These are phyloP conservation scores for Lordiphosa fenestrarum DNA, from an alignment of 2,888 invertebrate genomes.

Conservation along the genomic window DNA sequence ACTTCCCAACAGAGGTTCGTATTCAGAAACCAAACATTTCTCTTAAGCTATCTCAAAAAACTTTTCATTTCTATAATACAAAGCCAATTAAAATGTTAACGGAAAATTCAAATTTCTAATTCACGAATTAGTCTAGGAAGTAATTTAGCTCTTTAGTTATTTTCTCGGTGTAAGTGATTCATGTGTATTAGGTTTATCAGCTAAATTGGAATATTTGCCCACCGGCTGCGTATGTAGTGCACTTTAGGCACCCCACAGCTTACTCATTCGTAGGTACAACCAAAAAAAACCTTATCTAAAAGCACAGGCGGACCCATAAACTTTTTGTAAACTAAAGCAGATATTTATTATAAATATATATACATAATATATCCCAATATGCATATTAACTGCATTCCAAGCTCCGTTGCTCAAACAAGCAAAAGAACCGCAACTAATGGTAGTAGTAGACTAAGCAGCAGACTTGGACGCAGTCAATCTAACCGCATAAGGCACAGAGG, in stretches of 20 bases:
- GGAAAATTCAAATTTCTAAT: no score
- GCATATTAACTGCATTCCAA: constrained; percentile 71
- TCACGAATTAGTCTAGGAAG: no score
- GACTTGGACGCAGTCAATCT: constrained; percentile 5
- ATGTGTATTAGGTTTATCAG: constrained; percentile 16
- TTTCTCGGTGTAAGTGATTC: constrained; percentile 12
- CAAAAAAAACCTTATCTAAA: no score
- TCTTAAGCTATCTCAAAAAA: no score
- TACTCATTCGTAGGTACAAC: no score
- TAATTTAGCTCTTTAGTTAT: no score
- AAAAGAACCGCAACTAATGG: constrained; percentile 60
- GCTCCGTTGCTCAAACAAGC: constrained; percentile 22
- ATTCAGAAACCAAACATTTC: no score
- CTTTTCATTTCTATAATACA: no score
- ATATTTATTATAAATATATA: constrained; percentile 1
- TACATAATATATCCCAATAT: constrained; percentile 12
- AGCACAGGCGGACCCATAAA: background rate
- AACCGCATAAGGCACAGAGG: constrained; percentile 71
- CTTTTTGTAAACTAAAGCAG: background rate
- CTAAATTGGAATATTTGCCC: constrained; percentile 19
- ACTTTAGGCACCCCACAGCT: no score
- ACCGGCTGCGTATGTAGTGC: no score
- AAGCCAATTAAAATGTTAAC: no score
- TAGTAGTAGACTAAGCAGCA: constrained; percentile 6
- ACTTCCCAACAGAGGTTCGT: no score